These are phyloP conservation scores for Sicus ferrugineus DNA, from an alignment of 2,888 invertebrate species.

Conservation along the genomic window DNA sequence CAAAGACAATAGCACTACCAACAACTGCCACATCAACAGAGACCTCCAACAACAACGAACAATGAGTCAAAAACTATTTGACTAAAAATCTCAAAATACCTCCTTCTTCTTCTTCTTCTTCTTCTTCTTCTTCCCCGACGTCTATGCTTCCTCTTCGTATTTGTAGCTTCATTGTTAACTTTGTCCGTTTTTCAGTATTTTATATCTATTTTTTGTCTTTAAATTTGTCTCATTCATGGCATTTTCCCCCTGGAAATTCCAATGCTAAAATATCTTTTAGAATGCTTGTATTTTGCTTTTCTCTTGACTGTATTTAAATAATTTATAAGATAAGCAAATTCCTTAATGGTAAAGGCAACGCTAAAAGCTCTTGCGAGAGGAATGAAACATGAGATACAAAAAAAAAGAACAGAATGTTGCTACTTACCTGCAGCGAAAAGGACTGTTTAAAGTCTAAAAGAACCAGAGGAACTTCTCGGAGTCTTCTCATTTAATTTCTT, in stretches of 20 bases:
- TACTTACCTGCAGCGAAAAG: too few species aligned
- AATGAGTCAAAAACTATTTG: background rate
- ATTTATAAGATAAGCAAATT: background rate
- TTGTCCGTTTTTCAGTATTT: background rate
- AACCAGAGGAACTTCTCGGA: too few species aligned
- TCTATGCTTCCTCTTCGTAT: background rate
- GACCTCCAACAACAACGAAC: background rate
- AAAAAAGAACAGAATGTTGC: too few species aligned
- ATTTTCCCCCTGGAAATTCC: background rate
- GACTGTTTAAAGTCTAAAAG: too few species aligned
- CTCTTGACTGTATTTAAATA: background rate
- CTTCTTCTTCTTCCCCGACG: constrained; percentile 5
- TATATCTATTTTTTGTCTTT: background rate
- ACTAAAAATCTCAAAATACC: background rate
- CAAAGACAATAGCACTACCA: background rate
- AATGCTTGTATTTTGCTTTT: background rate
- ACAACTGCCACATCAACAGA: background rate
- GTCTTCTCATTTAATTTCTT: too few species aligned
- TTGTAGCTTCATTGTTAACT: background rate
- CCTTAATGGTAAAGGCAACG: too few species aligned
- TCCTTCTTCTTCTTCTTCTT: background rate
- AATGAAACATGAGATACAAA: too few species aligned
- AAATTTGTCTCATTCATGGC: constrained; percentile 4
- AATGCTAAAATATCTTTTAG: background rate
- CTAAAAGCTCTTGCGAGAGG: too few species aligned